These are phyloP conservation scores for Oncopeltus fasciatus DNA, from an alignment of 1,140 invertebrate genomes.

Conservation along the genomic window DNA sequence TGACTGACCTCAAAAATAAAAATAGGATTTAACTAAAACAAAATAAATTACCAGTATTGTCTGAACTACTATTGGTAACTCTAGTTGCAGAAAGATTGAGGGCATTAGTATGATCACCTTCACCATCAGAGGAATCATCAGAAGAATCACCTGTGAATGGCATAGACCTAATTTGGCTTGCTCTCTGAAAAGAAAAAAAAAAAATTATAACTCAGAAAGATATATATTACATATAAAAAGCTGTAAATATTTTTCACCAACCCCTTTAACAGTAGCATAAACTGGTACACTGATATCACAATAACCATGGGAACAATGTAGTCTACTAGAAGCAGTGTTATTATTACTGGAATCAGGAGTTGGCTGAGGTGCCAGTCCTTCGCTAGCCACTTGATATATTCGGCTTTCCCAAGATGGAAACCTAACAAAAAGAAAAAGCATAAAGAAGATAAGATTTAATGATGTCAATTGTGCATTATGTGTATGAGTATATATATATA, in stretches of 20 bases:
- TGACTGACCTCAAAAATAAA: too few species aligned
- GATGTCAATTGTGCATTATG: too few species aligned
- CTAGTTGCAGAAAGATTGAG: conserved; percentile 27
- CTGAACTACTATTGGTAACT: conserved; percentile 35
- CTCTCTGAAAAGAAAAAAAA: conserved; percentile 43
- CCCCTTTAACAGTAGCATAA: conserved; percentile 89
- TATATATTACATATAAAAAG: background rate
- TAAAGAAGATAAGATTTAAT: too few species aligned
- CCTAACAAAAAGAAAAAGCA: conserved; percentile 27
- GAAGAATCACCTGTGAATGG: conserved; percentile 91
- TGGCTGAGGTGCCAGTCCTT: conserved; percentile 46
- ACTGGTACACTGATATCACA: conserved; percentile 82
- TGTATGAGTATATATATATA: too few species aligned
- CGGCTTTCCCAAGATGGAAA: conserved; percentile 89
- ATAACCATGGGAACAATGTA: conserved; percentile 39
- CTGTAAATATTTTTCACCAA: conserved; percentile 31
- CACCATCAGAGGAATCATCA: conserved; percentile 84
- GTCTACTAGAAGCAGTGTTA: conserved; percentile 24
- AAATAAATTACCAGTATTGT: conserved; percentile 23
- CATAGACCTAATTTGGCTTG: conserved; percentile 87
- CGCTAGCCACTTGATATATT: conserved; percentile 78
- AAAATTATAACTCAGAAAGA: background rate
- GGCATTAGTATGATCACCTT: conserved; percentile 34
- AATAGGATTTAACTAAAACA: too few species aligned
- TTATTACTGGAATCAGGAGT: conserved; percentile 33